Percentiles rank a stretch among this genome's conserved stretches.
Evolutionary conservation across 1,140 invertebrate species (phyloP).

Genomic region (Drosophila saltans): DNA sequence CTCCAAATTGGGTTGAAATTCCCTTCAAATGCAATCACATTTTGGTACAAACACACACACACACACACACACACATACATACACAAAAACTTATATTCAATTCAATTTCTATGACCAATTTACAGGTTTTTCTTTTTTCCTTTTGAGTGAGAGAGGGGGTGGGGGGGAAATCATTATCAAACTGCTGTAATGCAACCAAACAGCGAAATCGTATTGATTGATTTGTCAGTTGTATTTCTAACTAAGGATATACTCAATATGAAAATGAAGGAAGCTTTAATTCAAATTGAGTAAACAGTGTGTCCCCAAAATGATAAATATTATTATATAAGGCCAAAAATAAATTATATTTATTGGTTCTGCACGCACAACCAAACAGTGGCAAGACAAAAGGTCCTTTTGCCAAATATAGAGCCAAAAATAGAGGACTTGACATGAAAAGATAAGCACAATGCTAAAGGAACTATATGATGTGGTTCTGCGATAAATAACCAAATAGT

Average conservation of each 20-base stretch:
- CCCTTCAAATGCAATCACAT: conserved; percentile 50
- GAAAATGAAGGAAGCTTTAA: neutral
- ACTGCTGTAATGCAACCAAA: neutral
- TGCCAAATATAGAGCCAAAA: too few relatives aligned
- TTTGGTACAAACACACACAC: conserved; percentile 4
- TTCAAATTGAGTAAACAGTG: neutral
- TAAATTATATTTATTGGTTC: conserved; percentile 1
- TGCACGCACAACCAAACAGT: too few relatives aligned
- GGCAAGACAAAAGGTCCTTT: too few relatives aligned
- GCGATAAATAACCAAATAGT: too few relatives aligned
- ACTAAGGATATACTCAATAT: neutral
- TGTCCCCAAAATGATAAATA: conserved; percentile 1
- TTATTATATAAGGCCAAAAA: neutral
- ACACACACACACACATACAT: too few relatives aligned
- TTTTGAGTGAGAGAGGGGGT: neutral
- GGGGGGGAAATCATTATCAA: conserved; percentile 5
- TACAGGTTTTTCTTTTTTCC: neutral
- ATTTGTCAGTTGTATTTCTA: conserved; percentile 33
- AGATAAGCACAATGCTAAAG: too few relatives aligned
- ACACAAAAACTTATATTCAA: conserved; percentile 20
- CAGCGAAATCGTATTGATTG: conserved; percentile 38
- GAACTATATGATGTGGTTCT: too few relatives aligned
- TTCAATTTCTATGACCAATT: conserved; percentile 44
- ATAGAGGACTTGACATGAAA: too few relatives aligned
- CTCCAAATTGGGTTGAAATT: conserved; percentile 54